A percentile compares a stretch with the other conserved stretches of the same genome.
Evolutionary conservation across 35 echinoderm and acorn worm genomes (phyloP).

Genomic region (Apostichopus japonicus): DNA sequence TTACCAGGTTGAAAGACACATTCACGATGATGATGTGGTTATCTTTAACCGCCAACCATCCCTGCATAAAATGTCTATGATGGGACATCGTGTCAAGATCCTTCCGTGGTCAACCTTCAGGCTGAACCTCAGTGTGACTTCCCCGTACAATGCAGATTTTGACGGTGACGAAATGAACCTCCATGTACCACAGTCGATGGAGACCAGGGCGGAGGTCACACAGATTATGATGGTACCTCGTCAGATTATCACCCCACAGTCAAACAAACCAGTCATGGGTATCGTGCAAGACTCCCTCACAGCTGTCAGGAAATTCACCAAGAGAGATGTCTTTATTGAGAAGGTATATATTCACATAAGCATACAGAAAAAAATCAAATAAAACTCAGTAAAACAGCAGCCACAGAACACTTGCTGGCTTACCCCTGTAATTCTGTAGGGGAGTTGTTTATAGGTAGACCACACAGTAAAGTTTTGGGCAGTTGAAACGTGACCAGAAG

Average conservation of each 20-base stretch:
- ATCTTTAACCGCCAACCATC: slow-evolving; percentile 98
- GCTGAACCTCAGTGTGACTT: slow-evolving; percentile 98
- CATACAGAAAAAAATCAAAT: no score
- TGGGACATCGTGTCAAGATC: slow-evolving; percentile 98
- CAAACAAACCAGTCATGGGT: slow-evolving; percentile 99
- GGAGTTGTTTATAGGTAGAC: no score
- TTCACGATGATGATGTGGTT: slow-evolving; percentile 91
- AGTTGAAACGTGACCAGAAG: no score
- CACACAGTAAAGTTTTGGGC: no score
- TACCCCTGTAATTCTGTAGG: no score
- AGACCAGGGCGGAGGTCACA: slow-evolving; percentile 89
- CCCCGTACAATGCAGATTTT: slow-evolving; percentile 99
- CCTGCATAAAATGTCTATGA: slow-evolving; percentile 99
- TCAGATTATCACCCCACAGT: slow-evolving; percentile 98
- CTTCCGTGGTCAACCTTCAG: slow-evolving; percentile 98
- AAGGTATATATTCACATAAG: slow-evolving; percentile 64
- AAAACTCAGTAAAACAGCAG: no score
- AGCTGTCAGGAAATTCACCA: slow-evolving; percentile 96
- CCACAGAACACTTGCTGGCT: no score
- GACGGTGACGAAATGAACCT: slow-evolving; percentile 99
- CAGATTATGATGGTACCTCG: slow-evolving; percentile 98
- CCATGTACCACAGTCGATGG: slow-evolving; percentile 93
- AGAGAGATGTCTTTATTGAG: slow-evolving; percentile 92
- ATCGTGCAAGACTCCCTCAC: slow-evolving; percentile 98
- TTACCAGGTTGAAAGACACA: slow-evolving; percentile 87